phyloP scores from a whole-genome alignment of 1,140 invertebrate species.

The Adoxophyes honmai region DNA sequence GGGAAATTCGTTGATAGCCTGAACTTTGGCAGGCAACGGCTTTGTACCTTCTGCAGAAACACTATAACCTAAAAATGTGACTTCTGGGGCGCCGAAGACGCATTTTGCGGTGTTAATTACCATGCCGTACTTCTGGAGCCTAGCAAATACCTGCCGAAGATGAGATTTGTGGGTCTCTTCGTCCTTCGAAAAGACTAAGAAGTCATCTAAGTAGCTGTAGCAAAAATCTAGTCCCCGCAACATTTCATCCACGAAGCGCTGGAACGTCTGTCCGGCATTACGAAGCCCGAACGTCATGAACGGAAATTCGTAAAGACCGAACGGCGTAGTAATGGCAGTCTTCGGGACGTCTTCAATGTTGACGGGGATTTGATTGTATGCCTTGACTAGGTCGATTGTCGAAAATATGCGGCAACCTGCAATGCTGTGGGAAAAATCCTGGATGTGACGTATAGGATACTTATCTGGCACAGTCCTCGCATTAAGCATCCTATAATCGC shows the following conservation, averaged over 20 bases:
- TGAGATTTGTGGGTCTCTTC: conserved; percentile 40
- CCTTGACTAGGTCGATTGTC: conserved; percentile 16
- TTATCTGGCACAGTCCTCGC: conserved; percentile 20
- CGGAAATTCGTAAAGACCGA: background rate
- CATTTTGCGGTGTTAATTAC: background rate
- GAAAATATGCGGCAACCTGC: conserved; percentile 15
- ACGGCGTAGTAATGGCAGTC: background rate
- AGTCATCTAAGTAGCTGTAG: conserved; percentile 61
- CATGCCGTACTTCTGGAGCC: conserved; percentile 36
- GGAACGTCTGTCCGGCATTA: conserved; percentile 65
- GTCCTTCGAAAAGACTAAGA: conserved; percentile 44
- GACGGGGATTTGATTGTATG: background rate
- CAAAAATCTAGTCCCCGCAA: conserved; percentile 48
- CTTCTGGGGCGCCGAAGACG: background rate
- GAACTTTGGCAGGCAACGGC: background rate
- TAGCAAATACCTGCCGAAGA: conserved; percentile 28
- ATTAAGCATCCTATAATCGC: conserved; percentile 15
- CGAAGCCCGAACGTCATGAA: conserved; percentile 3
- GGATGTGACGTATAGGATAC: conserved; percentile 23
- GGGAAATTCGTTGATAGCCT: background rate
- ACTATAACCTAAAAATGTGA: background rate
- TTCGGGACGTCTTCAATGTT: background rate
- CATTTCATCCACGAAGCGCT: conserved; percentile 71
- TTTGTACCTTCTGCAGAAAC: background rate
- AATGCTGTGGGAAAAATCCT: conserved; percentile 17